phyloP scores from a whole-genome alignment of 2,888 invertebrate genomes.

The Melanophora roralis region DNA sequence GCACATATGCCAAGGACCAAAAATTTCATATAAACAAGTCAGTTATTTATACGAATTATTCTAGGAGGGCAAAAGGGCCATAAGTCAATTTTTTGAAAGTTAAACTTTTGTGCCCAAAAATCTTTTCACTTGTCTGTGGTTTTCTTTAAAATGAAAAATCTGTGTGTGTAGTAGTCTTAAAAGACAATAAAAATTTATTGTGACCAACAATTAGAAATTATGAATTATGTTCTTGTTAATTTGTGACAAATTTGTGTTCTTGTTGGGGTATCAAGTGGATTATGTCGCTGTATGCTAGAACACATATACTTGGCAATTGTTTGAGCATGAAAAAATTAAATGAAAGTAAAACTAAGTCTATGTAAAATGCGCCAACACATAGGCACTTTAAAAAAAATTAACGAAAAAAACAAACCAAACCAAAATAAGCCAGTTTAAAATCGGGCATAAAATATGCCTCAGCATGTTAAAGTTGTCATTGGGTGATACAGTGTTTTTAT shows the following conservation, averaged over 20 bases:
- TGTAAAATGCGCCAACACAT: background rate
- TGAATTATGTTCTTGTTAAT: slow-evolving; percentile 56
- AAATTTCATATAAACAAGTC: background rate
- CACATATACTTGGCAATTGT: background rate
- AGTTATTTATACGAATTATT: no score
- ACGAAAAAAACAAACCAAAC: background rate
- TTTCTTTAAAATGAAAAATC: background rate
- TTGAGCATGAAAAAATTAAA: slow-evolving; percentile 32
- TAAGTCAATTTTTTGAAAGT: background rate
- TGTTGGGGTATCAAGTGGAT: slow-evolving; percentile 36
- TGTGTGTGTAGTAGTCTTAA: slow-evolving; percentile 41
- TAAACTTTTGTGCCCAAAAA: background rate
- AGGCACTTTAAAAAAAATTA: slow-evolving; percentile 4
- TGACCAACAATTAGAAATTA: slow-evolving; percentile 58
- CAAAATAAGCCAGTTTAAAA: slow-evolving; percentile 35
- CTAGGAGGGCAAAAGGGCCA: no score
- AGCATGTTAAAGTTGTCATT: slow-evolving; percentile 35
- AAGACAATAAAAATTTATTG: slow-evolving; percentile 54
- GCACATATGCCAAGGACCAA: background rate
- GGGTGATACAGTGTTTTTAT: background rate
- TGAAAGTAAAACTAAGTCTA: slow-evolving; percentile 8
- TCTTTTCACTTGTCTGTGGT: background rate
- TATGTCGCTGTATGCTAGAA: background rate
- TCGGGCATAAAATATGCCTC: background rate
- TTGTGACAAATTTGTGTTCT: slow-evolving; percentile 53